Evolutionary conservation across 2,888 invertebrate genomes (phyloP).

Genomic region (Flexamia atlantica): DNA sequence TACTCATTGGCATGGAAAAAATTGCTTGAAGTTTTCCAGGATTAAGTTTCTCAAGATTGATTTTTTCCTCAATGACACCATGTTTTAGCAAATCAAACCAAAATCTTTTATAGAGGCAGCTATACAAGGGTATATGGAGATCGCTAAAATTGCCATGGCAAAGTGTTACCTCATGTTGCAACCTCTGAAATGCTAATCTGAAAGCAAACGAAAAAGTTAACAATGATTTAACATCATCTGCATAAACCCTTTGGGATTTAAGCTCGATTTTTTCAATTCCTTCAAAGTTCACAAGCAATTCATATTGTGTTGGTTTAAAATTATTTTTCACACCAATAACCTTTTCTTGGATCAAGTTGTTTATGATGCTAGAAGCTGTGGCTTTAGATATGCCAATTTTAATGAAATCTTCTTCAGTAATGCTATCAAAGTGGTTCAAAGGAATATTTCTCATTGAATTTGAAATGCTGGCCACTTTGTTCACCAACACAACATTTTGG

Average conservation of each 20-base stretch:
- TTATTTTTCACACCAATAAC: neutral
- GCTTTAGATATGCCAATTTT: neutral
- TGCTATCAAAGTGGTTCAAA: neutral
- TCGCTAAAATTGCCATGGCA: neutral
- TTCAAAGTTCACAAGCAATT: neutral
- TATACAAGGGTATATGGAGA: neutral
- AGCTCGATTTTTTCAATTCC: neutral
- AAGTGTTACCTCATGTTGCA: neutral
- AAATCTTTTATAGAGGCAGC: neutral
- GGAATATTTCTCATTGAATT: neutral
- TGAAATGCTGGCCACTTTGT: neutral
- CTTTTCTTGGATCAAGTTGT: neutral
- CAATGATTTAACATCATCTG: neutral
- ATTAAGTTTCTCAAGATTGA: neutral
- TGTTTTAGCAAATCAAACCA: neutral
- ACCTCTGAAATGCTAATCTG: conserved; percentile 1
- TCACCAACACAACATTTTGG: neutral
- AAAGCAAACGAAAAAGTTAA: neutral
- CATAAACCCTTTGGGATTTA: neutral
- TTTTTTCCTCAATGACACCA: neutral
- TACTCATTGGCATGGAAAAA: conserved; percentile 4
- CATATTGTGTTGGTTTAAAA: neutral
- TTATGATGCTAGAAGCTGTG: neutral
- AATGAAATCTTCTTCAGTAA: neutral
- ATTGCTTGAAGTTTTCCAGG: neutral